Evolutionary conservation across 2,113 vertebrate genomes (phyloP).

Genomic region (Catagonus wagneri): DNA sequence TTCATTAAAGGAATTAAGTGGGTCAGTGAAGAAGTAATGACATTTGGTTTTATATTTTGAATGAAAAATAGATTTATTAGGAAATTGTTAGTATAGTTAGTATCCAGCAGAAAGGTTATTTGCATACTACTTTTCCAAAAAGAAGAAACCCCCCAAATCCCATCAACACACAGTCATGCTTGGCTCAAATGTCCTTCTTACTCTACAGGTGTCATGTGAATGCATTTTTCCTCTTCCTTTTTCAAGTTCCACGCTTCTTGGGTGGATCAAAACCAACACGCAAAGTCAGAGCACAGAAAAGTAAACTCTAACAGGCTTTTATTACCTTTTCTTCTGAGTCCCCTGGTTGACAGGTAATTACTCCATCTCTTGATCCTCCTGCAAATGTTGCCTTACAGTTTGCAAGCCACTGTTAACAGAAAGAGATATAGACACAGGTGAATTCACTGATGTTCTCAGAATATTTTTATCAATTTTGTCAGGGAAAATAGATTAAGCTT

Average conservation of each 20-base stretch:
- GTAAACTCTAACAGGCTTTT: constrained; percentile 39
- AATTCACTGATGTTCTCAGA: background rate
- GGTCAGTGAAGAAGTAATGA: background rate
- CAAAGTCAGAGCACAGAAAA: constrained; percentile 58
- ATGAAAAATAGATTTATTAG: constrained; percentile 57
- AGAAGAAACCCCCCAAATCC: background rate
- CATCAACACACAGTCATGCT: constrained; percentile 52
- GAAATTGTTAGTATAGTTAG: constrained; percentile 72
- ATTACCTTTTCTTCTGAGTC: constrained; percentile 99
- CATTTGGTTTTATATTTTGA: constrained; percentile 25
- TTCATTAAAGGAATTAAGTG: constrained; percentile 7
- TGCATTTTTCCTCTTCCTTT: background rate
- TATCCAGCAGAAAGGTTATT: constrained; percentile 42
- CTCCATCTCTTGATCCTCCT: constrained; percentile 94
- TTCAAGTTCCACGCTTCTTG: constrained; percentile 9
- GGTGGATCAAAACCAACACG: constrained; percentile 28
- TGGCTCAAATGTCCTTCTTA: constrained; percentile 35
- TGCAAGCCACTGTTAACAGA: constrained; percentile 94
- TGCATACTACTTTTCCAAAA: constrained; percentile 52
- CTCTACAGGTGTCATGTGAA: background rate
- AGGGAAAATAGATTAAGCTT: background rate
- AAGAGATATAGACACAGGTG: constrained; percentile 41
- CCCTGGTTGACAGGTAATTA: constrained; percentile 93
- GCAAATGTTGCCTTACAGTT: constrained; percentile 98
- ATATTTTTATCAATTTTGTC: background rate